These are phyloP conservation scores for Hippopotamus amphibius DNA, from an alignment of 2,113 vertebrate species.

Conservation along the genomic window DNA sequence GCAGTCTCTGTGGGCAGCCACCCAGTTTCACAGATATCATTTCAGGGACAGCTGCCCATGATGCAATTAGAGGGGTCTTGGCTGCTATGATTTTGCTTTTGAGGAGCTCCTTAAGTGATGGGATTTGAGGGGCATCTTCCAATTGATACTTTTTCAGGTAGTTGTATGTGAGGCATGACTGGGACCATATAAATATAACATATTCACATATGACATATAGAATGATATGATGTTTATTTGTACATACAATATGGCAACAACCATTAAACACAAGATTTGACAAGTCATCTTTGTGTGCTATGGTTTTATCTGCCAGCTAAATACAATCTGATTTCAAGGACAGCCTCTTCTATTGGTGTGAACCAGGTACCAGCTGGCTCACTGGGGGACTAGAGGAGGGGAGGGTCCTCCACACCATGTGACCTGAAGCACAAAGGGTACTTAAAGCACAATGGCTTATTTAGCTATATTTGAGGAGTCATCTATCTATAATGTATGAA, in stretches of 20 bases:
- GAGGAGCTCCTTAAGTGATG: background rate
- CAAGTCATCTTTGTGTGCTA: background rate
- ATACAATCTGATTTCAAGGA: background rate
- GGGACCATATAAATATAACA: background rate
- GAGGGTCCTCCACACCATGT: background rate
- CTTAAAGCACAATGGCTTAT: background rate
- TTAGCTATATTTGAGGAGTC: background rate
- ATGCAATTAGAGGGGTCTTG: background rate
- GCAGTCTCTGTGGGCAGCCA: background rate
- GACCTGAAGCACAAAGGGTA: background rate
- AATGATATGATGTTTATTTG: background rate
- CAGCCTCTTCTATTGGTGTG: background rate
- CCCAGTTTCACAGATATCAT: background rate
- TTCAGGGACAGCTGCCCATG: constrained; percentile 43
- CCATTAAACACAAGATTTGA: background rate
- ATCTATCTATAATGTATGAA: background rate
- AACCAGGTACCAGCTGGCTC: background rate
- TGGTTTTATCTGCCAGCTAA: background rate
- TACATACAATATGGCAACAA: background rate
- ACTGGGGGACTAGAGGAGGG: background rate
- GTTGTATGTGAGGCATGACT: background rate
- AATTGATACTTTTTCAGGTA: background rate
- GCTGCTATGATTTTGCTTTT: constrained; percentile 36
- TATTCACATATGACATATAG: background rate
- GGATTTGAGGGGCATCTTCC: background rate